Evolutionary conservation across 2,797 vertebrate species (phyloP), one percentile per base, ranked within the genome.

Genomic region (Scolopax bukidnonensis): DNA sequence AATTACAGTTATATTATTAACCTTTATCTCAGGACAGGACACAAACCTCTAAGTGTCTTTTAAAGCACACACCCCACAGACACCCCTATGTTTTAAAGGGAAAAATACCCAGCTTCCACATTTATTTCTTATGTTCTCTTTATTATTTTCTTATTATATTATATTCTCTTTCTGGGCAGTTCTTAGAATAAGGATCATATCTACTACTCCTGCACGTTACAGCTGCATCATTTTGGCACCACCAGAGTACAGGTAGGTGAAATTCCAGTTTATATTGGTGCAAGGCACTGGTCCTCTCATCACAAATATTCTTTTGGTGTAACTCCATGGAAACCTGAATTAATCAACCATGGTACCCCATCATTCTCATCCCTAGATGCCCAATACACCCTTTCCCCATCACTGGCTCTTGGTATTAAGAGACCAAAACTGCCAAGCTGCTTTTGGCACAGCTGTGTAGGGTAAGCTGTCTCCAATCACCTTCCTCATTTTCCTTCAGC

Each of bases 41-140:
- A 40, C 33, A 64, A 79, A 82, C 20, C 9, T 54, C 3, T 6
- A 56, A 27, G 11, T 21, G 20, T n/a, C 33, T 77, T 65, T 30
- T 33, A 65, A 78, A 73, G 23, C 16, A 81, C 30, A 64, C 23
- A 33, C 1, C 3, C 16, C 9, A 76, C 17, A 11, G 71, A 61
- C n/a, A 0, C 0, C 0, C 2, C 7, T 45, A 33, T 7, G 40
- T 84, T 67, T 71, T 8, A 0, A 64, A 84, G 50, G 7, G 1
- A 71, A 43, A 87, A 77, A 57, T 4, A 84, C 1, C 24, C 4
- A 10, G 21, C 59, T 89, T 56, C 12, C 27, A 56, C 3, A 36
- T 23, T 24, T 1, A 2, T 18, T 56, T 70, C 4, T 68, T 82
- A 36, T 36, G 36, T 36, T 36, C 36, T 36, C 36, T 36, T 36